A percentile compares a stretch with the other conserved stretches of the same genome.
Conservation (phyloP, 2,797 vertebrate genomes). For the Margarornis squamiger region DNA sequence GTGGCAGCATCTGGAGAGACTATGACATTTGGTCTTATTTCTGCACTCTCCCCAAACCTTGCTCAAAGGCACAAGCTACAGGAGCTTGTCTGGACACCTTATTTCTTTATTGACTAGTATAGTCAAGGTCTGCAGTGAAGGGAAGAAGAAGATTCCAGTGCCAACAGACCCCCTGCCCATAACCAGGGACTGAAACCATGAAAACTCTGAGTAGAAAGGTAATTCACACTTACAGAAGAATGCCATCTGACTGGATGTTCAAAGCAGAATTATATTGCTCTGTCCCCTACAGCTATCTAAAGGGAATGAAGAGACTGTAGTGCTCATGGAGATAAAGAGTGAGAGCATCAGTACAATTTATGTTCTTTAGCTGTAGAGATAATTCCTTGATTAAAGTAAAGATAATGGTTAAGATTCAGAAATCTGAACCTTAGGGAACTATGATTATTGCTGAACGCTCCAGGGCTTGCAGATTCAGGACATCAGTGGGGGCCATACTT, state of each 20-base stretch:
- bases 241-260: slow-evolving; percentile 46
- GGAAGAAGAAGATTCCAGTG: not conserved
- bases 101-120: not conserved
- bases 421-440: not conserved
- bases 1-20: not conserved
- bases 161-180: not conserved
- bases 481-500: not conserved
- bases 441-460: not conserved
- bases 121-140: not conserved
- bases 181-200: not conserved
- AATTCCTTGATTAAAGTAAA: slow-evolving; percentile 32
- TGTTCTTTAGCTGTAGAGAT: slow-evolving; percentile 3
- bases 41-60: not conserved
- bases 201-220: not conserved
- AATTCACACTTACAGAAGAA: not conserved
- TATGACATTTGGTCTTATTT: not conserved
- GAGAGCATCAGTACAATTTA: not conserved
- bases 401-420: not conserved
- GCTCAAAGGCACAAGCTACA: not conserved
- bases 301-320: not conserved
- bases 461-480: not conserved
- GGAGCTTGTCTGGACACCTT: not conserved
- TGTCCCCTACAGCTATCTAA: not conserved
- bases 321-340: not conserved
- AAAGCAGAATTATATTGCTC: not conserved